A percentile compares a stretch with the other conserved stretches of the same genome.
Conservation (phyloP, 1,140 invertebrate genomes). For the Nasonia longicornis region DNA sequence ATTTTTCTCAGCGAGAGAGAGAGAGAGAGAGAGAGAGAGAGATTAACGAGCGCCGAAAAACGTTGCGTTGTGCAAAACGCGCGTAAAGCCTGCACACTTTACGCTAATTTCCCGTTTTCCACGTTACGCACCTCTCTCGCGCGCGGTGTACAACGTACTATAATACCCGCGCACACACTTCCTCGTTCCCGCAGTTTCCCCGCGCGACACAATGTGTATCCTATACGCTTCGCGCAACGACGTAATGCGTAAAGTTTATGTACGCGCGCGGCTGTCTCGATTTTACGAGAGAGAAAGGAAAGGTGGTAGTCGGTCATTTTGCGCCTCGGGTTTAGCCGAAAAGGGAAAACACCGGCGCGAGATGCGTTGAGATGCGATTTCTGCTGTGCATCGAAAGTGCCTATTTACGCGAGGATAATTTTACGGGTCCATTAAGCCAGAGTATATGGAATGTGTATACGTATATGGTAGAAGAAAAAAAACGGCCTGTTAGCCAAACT, state of each 20-base stretch:
- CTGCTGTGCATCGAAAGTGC: background rate
- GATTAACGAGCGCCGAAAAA: background rate
- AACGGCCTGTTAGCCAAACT: background rate
- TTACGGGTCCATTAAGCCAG: background rate
- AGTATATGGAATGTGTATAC: no score
- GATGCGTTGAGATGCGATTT: no score
- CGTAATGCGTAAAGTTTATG: background rate
- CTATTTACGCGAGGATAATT: background rate
- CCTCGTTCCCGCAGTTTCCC: background rate
- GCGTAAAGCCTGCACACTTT: background rate
- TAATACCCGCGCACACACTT: background rate
- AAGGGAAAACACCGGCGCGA: no score
- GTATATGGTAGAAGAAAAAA: background rate
- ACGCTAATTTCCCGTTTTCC: background rate
- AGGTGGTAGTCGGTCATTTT: background rate
- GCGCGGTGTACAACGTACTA: no score
- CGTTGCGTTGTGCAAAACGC: background rate
- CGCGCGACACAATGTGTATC: background rate
- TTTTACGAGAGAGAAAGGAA: constrained; percentile 1
- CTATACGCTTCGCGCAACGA: background rate
- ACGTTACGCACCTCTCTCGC: background rate
- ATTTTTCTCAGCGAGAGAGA: background rate
- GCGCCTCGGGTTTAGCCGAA: background rate
- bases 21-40: no score
- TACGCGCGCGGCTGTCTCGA: background rate